These are phyloP conservation scores for Ammodytes marinus DNA, from an alignment of 2,113 vertebrate genomes.

Conservation along the genomic window DNA sequence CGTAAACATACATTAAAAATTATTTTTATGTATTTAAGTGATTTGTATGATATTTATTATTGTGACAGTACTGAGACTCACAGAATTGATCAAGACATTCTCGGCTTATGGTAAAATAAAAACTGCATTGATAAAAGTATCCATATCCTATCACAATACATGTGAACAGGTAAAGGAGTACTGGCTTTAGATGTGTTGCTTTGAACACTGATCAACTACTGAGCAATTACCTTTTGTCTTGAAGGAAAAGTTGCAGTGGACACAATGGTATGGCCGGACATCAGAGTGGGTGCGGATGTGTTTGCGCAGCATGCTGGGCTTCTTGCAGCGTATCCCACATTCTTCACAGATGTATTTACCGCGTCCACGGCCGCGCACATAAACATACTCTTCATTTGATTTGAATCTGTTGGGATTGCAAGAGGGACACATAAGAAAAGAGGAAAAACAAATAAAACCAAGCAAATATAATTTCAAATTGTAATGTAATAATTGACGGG, in stretches of 20 bases:
- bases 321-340: slow-evolving; percentile 98
- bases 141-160: background rate
- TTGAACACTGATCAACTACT: background rate
- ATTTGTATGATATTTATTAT: background rate
- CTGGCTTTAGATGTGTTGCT: background rate
- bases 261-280: slow-evolving; percentile 96
- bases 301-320: slow-evolving; percentile 99
- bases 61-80: background rate
- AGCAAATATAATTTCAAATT: background rate
- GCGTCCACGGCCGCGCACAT: slow-evolving; percentile 95
- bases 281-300: slow-evolving; percentile 98
- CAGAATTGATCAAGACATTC: background rate
- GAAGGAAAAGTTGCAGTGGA: slow-evolving; percentile 98
- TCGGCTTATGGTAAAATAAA: background rate
- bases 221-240: slow-evolving; percentile 95
- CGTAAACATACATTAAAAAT: background rate
- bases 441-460: background rate
- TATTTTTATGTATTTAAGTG: background rate
- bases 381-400: slow-evolving; percentile 98
- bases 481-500: background rate
- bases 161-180: background rate
- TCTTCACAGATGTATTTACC: slow-evolving; percentile 99
- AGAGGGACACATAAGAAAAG: background rate
- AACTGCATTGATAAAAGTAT: background rate
- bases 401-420: slow-evolving; percentile 88